Conservation (phyloP, 2,888 invertebrate species). For the Lasioglossum vierecki region DNA sequence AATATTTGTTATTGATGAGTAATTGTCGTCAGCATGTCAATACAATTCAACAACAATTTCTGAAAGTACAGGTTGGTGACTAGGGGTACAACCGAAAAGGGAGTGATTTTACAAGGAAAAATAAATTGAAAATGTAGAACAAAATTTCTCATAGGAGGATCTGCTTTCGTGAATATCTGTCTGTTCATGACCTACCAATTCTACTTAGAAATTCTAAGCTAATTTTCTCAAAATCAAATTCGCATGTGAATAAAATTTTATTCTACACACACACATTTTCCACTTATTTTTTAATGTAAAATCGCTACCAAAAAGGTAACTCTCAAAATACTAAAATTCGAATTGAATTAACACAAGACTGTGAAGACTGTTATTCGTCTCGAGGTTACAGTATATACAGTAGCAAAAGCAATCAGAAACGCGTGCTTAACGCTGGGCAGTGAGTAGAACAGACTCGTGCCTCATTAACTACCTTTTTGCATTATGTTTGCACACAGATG, state of each 20-base stretch:
- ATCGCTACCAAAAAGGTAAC: too few species aligned
- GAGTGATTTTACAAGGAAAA: neutral
- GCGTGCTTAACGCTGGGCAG: conserved; percentile 5
- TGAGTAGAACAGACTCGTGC: conserved; percentile 28
- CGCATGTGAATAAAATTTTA: too few species aligned
- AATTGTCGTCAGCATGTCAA: neutral
- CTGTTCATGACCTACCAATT: neutral
- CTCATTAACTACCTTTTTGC: conserved; percentile 65
- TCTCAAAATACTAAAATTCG: too few species aligned
- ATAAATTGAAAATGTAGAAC: too few species aligned
- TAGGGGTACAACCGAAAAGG: neutral
- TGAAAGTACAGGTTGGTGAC: neutral
- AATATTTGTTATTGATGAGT: too few species aligned
- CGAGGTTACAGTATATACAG: neutral
- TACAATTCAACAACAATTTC: neutral
- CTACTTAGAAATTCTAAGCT: neutral
- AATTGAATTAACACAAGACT: too few species aligned
- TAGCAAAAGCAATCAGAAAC: conserved; percentile 9
- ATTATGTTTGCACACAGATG: conserved; percentile 45
- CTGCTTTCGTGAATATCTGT: neutral
- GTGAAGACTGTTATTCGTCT: neutral
- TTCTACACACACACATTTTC: too few species aligned
- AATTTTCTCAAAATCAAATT: neutral
- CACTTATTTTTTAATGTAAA: neutral
- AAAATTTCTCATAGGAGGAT: neutral